Percentiles rank a stretch among this genome's conserved stretches.
These are phyloP conservation scores for Drosophila infuscata DNA, from an alignment of 2,888 invertebrate genomes.

Conservation along the genomic window DNA sequence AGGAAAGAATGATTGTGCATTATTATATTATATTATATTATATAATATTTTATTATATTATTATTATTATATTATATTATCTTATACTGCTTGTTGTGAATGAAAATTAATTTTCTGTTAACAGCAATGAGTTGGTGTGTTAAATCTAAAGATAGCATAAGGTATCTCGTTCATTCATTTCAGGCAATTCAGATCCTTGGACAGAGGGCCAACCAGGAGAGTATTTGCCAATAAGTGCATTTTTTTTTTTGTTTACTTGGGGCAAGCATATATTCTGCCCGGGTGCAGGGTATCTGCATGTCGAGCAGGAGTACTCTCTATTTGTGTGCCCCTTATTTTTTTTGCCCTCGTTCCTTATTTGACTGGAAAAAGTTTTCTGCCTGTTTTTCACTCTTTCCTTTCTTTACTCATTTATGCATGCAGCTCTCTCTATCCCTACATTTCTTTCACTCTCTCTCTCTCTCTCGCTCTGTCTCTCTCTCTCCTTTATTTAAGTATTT, in stretches of 20 bases:
- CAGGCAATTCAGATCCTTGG: background rate
- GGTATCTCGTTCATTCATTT: background rate
- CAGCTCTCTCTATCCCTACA: slow-evolving; percentile 14
- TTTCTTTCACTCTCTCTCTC: background rate
- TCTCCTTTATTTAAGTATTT: background rate
- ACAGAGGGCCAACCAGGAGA: background rate
- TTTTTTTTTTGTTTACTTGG: background rate
- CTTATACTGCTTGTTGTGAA: background rate
- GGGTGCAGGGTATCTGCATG: slow-evolving; percentile 1
- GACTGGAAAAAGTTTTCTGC: slow-evolving; percentile 37
- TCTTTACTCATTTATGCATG: slow-evolving; percentile 64
- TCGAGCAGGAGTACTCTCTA: background rate
- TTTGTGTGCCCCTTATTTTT: background rate
- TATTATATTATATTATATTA: background rate
- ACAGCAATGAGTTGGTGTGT: background rate
- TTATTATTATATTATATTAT: too few relatives aligned
- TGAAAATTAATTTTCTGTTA: background rate
- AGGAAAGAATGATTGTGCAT: background rate
- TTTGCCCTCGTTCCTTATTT: slow-evolving; percentile 2
- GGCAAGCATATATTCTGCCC: background rate
- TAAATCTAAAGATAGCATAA: background rate
- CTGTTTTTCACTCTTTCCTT: slow-evolving; percentile 40
- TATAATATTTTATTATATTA: too few relatives aligned
- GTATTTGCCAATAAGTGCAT: background rate
- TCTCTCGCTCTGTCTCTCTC: background rate